These are phyloP conservation scores for Prenolepis imparis DNA, from an alignment of 2,888 invertebrate species.

Conservation along the genomic window DNA sequence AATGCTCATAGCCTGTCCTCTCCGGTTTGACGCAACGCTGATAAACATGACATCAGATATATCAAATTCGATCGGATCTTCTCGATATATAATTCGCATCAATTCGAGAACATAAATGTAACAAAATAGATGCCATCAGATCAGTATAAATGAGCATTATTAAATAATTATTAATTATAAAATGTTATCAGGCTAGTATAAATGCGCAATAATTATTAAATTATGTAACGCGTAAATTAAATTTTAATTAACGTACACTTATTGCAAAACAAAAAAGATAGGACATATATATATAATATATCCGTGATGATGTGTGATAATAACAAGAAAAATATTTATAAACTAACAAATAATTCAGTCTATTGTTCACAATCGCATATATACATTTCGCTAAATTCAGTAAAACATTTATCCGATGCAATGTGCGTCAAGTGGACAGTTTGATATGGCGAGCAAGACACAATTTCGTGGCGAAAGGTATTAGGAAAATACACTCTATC, in stretches of 20 bases:
- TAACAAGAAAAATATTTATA: background rate
- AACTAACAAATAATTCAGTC: conserved; percentile 8
- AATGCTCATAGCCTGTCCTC: conserved; percentile 10
- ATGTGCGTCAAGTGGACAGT: background rate
- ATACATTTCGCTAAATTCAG: background rate
- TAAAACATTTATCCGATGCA: background rate
- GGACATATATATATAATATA: background rate
- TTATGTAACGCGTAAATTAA: too few relatives aligned
- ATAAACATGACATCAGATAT: conserved; percentile 28
- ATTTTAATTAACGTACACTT: too few relatives aligned
- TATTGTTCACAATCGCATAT: background rate
- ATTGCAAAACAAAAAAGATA: background rate
- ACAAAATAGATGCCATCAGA: background rate
- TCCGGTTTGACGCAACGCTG: background rate
- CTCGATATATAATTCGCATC: conserved; percentile 16
- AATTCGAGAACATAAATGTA: conserved; percentile 1
- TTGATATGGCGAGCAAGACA: background rate
- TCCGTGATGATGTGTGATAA: background rate
- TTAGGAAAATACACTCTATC: background rate
- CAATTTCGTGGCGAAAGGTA: background rate
- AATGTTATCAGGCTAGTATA: background rate
- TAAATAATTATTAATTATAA: background rate
- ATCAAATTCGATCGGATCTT: conserved; percentile 20
- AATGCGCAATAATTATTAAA: background rate
- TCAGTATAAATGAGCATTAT: background rate